Base-by-base conservation (phyloP, 1,140 invertebrate genomes). In the Calycopis cecrops region DNA sequence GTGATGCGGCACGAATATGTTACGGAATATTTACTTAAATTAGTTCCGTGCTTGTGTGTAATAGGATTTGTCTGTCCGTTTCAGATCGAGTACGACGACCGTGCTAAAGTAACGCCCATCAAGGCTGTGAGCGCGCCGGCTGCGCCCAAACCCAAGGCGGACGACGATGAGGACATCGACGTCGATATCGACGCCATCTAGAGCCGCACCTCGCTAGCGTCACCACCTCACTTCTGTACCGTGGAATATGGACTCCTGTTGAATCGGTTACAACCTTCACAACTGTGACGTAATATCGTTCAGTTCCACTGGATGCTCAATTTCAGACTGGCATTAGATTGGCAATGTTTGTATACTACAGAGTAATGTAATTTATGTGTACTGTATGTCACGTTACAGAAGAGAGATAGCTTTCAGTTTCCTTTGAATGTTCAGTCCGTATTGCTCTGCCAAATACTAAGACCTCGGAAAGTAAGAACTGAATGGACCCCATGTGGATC, bases 101-200 rank as follows among this genome's bases (percentile, higher is more conserved):
- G 95, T 79, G 95, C 94, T 18, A 92, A 92, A 74, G 91, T 91
- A 56, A 91, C 93, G 37, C 91, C 93, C 17, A 89, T 95, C 61
- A 93, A 94, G 81, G 91, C 93, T 47, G 90, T 90, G 60, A 70
- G 76, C 8, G 60, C 85, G 71, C 65, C 88, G 69, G 71, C 80
- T 16, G 66, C 33, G 62, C 78, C 50, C 59, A 89, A 90, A 65
- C 83, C 87, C 51, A 82, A 88, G 38, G 87, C 89, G 40, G 89
- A 91, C 50, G 94, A 94, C 40, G 94, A 94, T 58, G 94, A 92
- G 47, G 95, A 91, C 21, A 92, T 92, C 67, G 93, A 94, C 64
- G 93, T 97, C 69, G 95, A 97, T 83, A 97, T 97, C 79, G 96
- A 98, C 90, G 95, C 94, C 76, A 97, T 97, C 81, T 98, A 95